Conservation (phyloP, 2,113 vertebrate genomes). For the Gasterosteus aculeatus region DNA sequence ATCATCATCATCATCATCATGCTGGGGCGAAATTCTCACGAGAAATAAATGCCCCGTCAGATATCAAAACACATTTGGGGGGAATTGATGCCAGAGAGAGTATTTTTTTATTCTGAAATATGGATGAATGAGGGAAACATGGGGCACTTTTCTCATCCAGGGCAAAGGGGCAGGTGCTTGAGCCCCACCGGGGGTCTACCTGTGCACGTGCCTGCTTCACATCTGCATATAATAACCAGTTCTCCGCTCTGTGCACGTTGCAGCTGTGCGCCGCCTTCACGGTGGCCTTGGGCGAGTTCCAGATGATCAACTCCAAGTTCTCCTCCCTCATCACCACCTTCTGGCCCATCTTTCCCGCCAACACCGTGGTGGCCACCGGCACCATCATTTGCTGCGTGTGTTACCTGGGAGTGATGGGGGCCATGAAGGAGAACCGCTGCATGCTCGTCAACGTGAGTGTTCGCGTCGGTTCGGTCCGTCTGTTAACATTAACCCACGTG, state of each 20-base stretch:
- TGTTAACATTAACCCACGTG: neutral
- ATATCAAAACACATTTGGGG: too few relatives aligned
- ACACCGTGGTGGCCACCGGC: constrained; percentile 80
- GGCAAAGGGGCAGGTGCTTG: too few relatives aligned
- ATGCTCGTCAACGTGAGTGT: constrained; percentile 83
- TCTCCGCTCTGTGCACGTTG: constrained; percentile 1
- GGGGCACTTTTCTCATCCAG: too few relatives aligned
- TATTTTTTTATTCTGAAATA: too few relatives aligned
- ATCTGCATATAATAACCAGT: too few relatives aligned
- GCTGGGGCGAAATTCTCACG: too few relatives aligned
- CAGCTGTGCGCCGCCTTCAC: constrained; percentile 81
- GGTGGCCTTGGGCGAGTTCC: constrained; percentile 69
- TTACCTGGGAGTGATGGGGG: constrained; percentile 83
- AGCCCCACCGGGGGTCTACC: too few relatives aligned
- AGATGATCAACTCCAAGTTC: constrained; percentile 76
- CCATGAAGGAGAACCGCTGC: constrained; percentile 85
- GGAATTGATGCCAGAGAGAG: too few relatives aligned
- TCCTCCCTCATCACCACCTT: constrained; percentile 71
- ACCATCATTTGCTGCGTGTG: constrained; percentile 84
- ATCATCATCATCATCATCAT: too few relatives aligned
- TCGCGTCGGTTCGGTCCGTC: neutral
- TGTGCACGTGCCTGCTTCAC: too few relatives aligned
- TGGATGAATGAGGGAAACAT: too few relatives aligned
- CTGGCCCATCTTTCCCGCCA: constrained; percentile 81
- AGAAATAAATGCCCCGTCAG: too few relatives aligned